A percentile compares a stretch with the other conserved stretches of the same genome.
These are phyloP conservation scores for Astropecten irregularis DNA, from an alignment of 53 echinoderm and acorn worm species.

Conservation along the genomic window DNA sequence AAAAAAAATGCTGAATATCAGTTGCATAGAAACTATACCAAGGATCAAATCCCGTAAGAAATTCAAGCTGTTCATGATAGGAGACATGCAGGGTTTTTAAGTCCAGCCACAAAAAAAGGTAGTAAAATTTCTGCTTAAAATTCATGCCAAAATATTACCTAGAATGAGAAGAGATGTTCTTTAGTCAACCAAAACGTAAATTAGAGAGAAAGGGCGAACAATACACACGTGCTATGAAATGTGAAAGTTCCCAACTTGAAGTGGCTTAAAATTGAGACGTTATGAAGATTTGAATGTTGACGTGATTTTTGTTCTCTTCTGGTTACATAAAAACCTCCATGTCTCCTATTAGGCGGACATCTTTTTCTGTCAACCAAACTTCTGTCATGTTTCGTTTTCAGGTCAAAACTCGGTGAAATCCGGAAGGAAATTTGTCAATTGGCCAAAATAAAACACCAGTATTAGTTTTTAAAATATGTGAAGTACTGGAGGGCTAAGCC, in stretches of 20 bases:
- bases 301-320: too few species aligned
- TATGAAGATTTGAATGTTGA: too few species aligned
- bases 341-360: slow-evolving; percentile 7
- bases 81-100: slow-evolving; percentile 50
- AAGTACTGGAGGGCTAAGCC: too few species aligned
- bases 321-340: slow-evolving; percentile 36
- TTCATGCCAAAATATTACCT: slow-evolving; percentile 1
- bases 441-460: too few species aligned
- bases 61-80: slow-evolving; percentile 19
- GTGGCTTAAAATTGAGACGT: too few species aligned
- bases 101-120: slow-evolving; percentile 16
- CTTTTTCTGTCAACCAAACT: slow-evolving; percentile 1
- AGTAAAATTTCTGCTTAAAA: not conserved
- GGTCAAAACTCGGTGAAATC: too few species aligned
- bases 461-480: too few species aligned
- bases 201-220: not conserved
- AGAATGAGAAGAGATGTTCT: not conserved
- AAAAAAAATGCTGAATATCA: too few species aligned
- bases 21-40: too few species aligned
- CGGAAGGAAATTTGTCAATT: too few species aligned
- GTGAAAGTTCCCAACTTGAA: too few species aligned
- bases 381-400: not conserved
- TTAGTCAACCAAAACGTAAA: not conserved
- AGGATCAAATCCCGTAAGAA: too few species aligned
- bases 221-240: slow-evolving; percentile 33